These are phyloP conservation scores for Puffinus mauretanicus DNA, from an alignment of 2,113 vertebrate species.

Conservation along the genomic window DNA sequence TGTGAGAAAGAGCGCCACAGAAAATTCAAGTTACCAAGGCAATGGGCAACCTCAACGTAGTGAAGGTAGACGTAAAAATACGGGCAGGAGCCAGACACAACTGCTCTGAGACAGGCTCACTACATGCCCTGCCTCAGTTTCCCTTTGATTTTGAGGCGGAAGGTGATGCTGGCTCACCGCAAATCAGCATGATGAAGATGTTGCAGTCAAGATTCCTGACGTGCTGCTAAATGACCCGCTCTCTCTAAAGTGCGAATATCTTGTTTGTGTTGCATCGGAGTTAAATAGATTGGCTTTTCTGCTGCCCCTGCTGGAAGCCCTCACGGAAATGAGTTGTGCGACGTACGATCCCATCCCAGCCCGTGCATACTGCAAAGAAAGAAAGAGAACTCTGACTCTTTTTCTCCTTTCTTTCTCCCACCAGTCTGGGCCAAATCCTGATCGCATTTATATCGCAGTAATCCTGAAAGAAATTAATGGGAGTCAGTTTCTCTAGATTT, in stretches of 20 bases:
- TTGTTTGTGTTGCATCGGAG: accelerated
- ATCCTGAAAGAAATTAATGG: background rate
- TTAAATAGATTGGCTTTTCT: background rate
- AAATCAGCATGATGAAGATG: background rate
- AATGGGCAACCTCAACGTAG: background rate
- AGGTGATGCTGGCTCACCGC: background rate
- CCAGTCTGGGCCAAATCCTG: background rate
- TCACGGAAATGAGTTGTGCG: accelerated
- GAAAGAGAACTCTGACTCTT: background rate
- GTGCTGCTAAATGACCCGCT: accelerated
- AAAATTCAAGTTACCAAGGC: slow-evolving; percentile 2
- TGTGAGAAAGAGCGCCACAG: background rate
- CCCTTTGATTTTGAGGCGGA: background rate
- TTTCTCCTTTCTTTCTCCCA: background rate
- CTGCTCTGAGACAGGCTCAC: background rate
- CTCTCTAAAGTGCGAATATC: background rate
- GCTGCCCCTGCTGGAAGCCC: background rate
- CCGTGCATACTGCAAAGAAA: background rate
- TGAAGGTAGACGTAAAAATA: background rate
- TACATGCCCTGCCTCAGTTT: background rate
- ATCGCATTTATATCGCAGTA: background rate
- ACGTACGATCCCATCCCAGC: background rate
- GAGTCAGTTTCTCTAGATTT: background rate
- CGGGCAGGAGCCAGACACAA: accelerated
- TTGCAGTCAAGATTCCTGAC: background rate